Evolutionary conservation across 2,797 vertebrate species (phyloP).

Genomic region (Alfaro cultratus): DNA sequence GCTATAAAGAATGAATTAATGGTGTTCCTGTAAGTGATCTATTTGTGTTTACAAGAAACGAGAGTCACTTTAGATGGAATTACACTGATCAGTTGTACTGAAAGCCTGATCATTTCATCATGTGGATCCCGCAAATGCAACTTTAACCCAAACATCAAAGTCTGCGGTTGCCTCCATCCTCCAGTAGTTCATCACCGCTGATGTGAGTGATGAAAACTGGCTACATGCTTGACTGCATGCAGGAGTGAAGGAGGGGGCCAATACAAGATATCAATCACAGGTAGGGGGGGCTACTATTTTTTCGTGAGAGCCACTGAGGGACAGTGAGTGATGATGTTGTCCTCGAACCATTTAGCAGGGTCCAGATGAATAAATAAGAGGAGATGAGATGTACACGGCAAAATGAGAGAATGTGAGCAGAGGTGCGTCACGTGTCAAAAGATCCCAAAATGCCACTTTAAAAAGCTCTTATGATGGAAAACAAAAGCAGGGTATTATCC

Average conservation of each 20-base stretch:
- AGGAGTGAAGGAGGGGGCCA: conserved; percentile 14
- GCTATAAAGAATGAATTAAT: neutral
- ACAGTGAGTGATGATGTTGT: conserved; percentile 46
- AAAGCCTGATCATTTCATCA: conserved; percentile 4
- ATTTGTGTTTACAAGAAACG: neutral
- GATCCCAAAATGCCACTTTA: neutral
- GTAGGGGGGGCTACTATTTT: conserved; percentile 16
- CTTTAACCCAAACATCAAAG: conserved; percentile 4
- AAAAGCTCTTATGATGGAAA: conserved; percentile 17
- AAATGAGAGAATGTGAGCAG: neutral
- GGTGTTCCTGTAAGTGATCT: neutral
- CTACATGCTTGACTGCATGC: conserved; percentile 20
- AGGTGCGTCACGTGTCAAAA: conserved; percentile 2
- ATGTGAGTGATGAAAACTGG: conserved; percentile 39
- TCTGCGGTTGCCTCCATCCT: neutral
- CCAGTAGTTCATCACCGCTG: conserved; percentile 14
- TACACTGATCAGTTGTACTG: neutral
- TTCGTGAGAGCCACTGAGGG: conserved; percentile 12
- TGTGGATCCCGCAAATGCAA: neutral
- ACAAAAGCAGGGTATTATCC: conserved; percentile 16
- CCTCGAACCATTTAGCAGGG: conserved; percentile 38
- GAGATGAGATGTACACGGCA: neutral
- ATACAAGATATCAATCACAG: conserved; percentile 54
- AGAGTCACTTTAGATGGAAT: conserved; percentile 1
- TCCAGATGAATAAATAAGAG: conserved; percentile 22